A percentile compares a stretch with the other conserved stretches of the same genome.
These are phyloP conservation scores for Pantelozetes paolii DNA, from an alignment of 2,888 invertebrate species.

Conservation along the genomic window DNA sequence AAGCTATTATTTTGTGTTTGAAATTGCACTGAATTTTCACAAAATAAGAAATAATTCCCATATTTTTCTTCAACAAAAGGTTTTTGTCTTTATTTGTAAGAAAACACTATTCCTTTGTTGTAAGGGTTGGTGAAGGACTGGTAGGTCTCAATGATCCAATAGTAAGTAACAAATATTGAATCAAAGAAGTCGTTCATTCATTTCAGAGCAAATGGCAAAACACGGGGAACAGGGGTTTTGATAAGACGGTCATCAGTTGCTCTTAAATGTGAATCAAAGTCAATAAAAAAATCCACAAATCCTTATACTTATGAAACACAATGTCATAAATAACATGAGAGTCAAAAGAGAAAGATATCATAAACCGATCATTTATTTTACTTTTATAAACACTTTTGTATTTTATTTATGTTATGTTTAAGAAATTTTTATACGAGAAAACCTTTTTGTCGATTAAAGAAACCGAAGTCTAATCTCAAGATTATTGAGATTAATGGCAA, in stretches of 20 bases:
- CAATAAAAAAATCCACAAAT: slow-evolving; percentile 28
- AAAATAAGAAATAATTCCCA: too few relatives aligned
- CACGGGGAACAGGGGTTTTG: not conserved
- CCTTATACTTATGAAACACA: slow-evolving; percentile 17
- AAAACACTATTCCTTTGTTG: not conserved
- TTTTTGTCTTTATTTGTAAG: not conserved
- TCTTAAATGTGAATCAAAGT: slow-evolving; percentile 33
- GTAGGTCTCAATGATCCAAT: too few relatives aligned
- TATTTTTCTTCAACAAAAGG: not conserved
- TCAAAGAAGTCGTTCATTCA: not conserved
- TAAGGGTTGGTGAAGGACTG: not conserved
- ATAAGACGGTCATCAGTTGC: slow-evolving; percentile 30
- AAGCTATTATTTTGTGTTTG: not conserved
- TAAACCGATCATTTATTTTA: slow-evolving; percentile 24
- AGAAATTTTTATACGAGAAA: not conserved
- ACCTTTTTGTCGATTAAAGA: not conserved
- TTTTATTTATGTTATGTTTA: not conserved
- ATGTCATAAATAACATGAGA: slow-evolving; percentile 28
- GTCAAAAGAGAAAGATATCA: slow-evolving; percentile 20
- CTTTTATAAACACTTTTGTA: not conserved
- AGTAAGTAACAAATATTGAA: not conserved
- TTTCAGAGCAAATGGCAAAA: not conserved
- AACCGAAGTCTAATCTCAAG: not conserved
- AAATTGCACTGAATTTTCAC: not conserved
- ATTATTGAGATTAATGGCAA: not conserved